Percentiles rank a stretch among this genome's conserved stretches.
These are phyloP conservation scores for Hofmannophila pseudospretella DNA, from an alignment of 2,888 invertebrate species.

Conservation along the genomic window DNA sequence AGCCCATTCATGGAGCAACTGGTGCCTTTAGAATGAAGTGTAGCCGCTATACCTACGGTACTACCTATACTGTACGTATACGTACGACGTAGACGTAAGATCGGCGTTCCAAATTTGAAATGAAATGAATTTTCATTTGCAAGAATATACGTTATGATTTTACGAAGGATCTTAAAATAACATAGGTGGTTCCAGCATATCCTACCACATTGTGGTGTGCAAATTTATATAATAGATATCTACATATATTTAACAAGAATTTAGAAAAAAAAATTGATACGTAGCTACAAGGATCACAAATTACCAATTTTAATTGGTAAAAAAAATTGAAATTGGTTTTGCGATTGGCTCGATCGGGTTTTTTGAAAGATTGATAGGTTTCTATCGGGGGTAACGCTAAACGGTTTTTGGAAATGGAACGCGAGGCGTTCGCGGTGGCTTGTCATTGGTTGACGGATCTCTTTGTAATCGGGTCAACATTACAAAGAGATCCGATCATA, in stretches of 20 bases:
- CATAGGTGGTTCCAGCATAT: no score
- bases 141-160: no score
- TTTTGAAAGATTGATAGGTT: conserved; percentile 19
- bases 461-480: neutral
- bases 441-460: neutral
- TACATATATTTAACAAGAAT: no score
- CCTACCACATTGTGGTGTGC: no score
- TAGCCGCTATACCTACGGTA: conserved; percentile 4
- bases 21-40: conserved; percentile 56
- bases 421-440: neutral
- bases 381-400: conserved; percentile 12
- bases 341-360: conserved; percentile 20
- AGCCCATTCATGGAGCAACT: conserved; percentile 64
- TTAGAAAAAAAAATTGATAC: no score
- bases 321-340: conserved; percentile 23
- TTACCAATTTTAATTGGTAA: no score
- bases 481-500: no score
- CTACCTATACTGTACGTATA: neutral
- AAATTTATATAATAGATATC: no score
- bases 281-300: no score
- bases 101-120: conserved; percentile 22
- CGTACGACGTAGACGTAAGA: conserved; percentile 19
- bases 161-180: no score
- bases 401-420: conserved; percentile 4
- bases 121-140: no score